These are phyloP conservation scores for Hylaeus volcanicus DNA, from an alignment of 1,140 invertebrate species.

Conservation along the genomic window DNA sequence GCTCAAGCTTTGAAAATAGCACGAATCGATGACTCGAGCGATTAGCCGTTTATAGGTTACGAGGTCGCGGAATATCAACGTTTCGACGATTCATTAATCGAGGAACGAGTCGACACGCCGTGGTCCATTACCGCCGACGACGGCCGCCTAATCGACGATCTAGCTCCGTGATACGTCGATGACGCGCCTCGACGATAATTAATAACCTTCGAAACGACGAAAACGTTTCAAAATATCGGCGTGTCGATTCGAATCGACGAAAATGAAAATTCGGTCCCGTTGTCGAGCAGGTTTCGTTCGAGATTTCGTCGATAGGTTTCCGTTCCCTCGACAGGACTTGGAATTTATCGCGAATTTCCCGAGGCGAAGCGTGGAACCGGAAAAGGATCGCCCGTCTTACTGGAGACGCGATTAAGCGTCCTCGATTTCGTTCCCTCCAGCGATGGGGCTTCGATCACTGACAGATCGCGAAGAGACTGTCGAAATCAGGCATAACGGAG, in stretches of 20 bases:
- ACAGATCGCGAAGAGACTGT: too few relatives aligned
- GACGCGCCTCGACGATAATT: not conserved
- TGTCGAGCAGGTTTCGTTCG: not conserved
- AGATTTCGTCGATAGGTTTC: too few relatives aligned
- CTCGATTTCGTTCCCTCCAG: not conserved
- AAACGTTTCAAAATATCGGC: not conserved
- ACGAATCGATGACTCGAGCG: not conserved
- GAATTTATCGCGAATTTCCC: too few relatives aligned
- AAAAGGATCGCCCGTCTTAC: not conserved
- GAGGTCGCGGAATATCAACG: not conserved
- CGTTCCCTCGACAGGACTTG: too few relatives aligned
- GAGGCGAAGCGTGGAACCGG: too few relatives aligned
- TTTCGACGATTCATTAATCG: constrained; percentile 5
- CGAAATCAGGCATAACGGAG: too few relatives aligned
- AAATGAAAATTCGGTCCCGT: too few relatives aligned
- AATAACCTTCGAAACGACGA: not conserved
- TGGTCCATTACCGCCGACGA: not conserved
- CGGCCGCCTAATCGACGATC: not conserved
- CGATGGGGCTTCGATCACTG: too few relatives aligned
- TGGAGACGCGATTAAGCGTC: too few relatives aligned
- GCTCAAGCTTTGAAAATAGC: not conserved
- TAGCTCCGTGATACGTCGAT: not conserved
- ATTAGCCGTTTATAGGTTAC: not conserved
- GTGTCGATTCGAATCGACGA: too few relatives aligned
- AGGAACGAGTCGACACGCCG: not conserved